Base-by-base conservation (phyloP, 2,797 vertebrate species). In the Dermochelys coriacea region DNA sequence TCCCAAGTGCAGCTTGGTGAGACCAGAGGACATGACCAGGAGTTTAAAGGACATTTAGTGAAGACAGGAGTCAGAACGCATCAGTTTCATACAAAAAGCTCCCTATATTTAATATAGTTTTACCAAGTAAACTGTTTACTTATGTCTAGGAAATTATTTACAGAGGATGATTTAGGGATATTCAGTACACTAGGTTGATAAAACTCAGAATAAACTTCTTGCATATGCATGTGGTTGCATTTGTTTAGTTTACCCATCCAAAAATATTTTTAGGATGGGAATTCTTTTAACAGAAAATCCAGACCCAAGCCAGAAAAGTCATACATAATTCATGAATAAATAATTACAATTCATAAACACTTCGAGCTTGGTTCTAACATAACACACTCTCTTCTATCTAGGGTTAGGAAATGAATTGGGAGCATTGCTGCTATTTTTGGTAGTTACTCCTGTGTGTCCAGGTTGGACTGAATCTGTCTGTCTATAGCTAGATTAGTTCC, bases 301-400 rank as follows among this genome's bases (percentile, higher is more conserved):
- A 97, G 97, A 94, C 87, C 91, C 81, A 87, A 97, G 96, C 96
- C 92, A 89, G 89, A 93, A 9, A 85, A 92, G 96, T 97, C 97
- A 94, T 98, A 97, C 98, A 97, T 98, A 97, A 97, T 92, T 97
- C 95, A 94, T 82, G 96, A 97, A 97, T 98, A 97, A 98, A 97
- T 97, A 97, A 95, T 97, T 95, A 68, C 94, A 93, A 95, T 93
- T 97, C 96, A 96, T 98, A 97, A 98, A 98, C 98, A 96, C 97
- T 94, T 96, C 1, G 0, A 74, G 85, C 88, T 84, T 90, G 68
- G 84, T 94, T 95, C 96, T 81, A 96, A 6, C 85, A 91, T 86
- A 80, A 91, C 85, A 88, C 45, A 2, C 34, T 89, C n/a, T 90
- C 93, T 95, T 88, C 77, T 21, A 11, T 83, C 7, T 95, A 37